Evolutionary conservation across 2,797 vertebrate species (phyloP).

Genomic region (Neosalanx taihuensis): DNA sequence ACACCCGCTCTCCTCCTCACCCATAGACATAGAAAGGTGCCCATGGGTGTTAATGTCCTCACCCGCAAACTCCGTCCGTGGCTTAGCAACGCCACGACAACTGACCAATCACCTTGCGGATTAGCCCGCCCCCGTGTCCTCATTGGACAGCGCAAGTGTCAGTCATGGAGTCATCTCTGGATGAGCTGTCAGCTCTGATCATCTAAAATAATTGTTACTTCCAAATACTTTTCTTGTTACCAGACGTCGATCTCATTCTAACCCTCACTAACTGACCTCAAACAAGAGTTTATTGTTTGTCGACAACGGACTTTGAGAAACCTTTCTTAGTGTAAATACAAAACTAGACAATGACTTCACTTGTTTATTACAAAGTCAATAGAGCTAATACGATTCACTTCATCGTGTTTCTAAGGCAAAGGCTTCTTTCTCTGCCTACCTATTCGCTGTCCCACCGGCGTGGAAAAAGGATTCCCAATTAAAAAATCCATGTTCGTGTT

Average conservation of each 20-base stretch:
- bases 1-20: not conserved
- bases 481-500: conserved; percentile 73
- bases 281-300: not conserved
- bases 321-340: not conserved
- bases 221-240: not conserved
- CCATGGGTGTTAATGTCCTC: conserved; percentile 21
- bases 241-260: not conserved
- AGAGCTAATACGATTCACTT: not conserved
- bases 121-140: conserved; percentile 47
- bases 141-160: conserved; percentile 55
- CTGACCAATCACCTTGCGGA: conserved; percentile 54
- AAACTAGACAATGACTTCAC: not conserved
- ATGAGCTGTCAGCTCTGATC: conserved; percentile 38
- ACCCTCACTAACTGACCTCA: not conserved
- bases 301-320: not conserved
- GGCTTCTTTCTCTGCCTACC: conserved; percentile 52
- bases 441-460: conserved; percentile 72
- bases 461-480: conserved; percentile 72
- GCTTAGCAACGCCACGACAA: conserved; percentile 9
- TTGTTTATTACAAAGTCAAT: not conserved
- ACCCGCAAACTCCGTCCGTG: conserved; percentile 1
- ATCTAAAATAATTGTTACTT: conserved; percentile 1
- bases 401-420: not conserved
- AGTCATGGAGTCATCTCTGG: conserved; percentile 51
- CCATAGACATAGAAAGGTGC: not conserved